These are phyloP conservation scores for Zootermopsis nevadensis DNA, from an alignment of 2,888 invertebrate species.

Conservation along the genomic window DNA sequence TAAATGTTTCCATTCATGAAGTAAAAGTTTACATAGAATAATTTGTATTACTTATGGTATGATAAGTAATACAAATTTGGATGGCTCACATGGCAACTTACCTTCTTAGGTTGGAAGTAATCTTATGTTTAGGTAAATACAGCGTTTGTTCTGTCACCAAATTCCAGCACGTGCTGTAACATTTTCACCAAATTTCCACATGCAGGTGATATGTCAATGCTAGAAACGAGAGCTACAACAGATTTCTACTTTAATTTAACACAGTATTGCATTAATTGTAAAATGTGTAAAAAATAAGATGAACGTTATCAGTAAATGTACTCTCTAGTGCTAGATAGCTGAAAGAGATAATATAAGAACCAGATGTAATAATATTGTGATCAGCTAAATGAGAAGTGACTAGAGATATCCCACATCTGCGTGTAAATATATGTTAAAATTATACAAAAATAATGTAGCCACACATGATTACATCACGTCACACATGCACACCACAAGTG, in stretches of 20 bases:
- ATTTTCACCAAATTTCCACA: neutral
- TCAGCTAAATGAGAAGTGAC: neutral
- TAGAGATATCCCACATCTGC: neutral
- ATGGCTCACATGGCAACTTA: too few species aligned
- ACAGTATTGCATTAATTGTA: neutral
- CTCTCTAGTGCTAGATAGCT: neutral
- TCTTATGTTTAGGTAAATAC: neutral
- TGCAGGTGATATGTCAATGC: neutral
- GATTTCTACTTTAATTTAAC: neutral
- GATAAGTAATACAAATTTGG: too few species aligned
- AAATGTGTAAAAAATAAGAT: neutral
- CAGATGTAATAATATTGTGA: neutral
- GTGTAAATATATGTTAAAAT: neutral
- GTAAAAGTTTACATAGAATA: too few species aligned
- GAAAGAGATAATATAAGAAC: neutral
- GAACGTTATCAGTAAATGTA: neutral
- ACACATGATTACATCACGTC: conserved; percentile 5
- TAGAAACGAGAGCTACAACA: neutral
- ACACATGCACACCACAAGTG: conserved; percentile 53
- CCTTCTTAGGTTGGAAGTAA: too few species aligned
- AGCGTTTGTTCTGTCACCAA: neutral
- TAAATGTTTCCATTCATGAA: too few species aligned
- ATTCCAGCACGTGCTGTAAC: neutral
- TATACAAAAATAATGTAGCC: conserved; percentile 1
- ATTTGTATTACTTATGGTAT: too few species aligned